phyloP scores from a whole-genome alignment of 2,797 vertebrate genomes.

The Notamacropus eugenii region DNA sequence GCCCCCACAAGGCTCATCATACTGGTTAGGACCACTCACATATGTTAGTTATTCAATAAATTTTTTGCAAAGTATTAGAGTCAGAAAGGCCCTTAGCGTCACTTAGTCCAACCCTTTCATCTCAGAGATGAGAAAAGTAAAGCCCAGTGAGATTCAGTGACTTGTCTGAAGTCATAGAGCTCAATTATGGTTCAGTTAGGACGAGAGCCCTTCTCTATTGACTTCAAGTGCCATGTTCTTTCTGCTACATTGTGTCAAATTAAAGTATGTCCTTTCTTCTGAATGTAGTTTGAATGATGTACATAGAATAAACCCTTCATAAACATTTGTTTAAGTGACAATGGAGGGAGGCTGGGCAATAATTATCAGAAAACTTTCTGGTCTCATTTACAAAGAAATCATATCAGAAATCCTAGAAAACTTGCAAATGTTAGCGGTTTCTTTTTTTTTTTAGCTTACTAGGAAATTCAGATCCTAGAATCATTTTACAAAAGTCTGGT shows the following conservation, averaged over 20 bases:
- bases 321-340: neutral
- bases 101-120: neutral
- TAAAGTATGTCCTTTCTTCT: neutral
- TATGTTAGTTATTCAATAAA: neutral
- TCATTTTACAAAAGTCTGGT: neutral
- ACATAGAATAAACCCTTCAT: neutral
- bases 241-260: neutral
- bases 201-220: neutral
- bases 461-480: neutral
- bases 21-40: neutral
- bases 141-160: neutral
- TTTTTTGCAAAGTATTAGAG: neutral
- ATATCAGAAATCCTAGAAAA: neutral
- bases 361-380: neutral
- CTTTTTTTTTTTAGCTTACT: neutral
- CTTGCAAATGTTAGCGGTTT: neutral
- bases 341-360: neutral
- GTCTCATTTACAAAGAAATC: neutral
- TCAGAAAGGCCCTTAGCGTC: neutral
- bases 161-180: neutral
- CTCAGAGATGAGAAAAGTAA: neutral
- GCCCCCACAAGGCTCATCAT: neutral
- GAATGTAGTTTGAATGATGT: neutral
- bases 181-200: neutral
- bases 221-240: neutral